phyloP scores from a whole-genome alignment of 2,113 vertebrate genomes.

The Plecotus auritus region DNA sequence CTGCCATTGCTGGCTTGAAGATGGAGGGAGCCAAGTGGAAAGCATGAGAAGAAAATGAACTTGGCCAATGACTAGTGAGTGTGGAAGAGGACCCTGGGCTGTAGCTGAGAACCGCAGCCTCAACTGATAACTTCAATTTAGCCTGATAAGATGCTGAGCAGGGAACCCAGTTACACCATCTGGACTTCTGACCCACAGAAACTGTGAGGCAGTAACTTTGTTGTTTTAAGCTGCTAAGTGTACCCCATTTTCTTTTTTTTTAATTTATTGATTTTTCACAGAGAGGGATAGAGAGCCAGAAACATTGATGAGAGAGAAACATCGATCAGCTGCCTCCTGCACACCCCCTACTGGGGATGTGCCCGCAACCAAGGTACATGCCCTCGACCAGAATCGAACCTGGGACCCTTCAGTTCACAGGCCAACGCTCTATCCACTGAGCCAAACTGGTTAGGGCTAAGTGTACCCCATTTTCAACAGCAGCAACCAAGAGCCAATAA shows the following conservation, averaged over 20 bases:
- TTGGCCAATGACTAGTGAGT: background rate
- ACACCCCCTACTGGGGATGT: no score
- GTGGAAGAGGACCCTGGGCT: background rate
- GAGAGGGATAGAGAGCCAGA: no score
- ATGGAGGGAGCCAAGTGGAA: background rate
- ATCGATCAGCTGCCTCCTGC: no score
- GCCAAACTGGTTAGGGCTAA: no score
- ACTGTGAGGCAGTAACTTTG: background rate
- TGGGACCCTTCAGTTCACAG: no score
- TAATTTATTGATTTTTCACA: no score
- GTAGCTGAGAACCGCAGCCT: background rate
- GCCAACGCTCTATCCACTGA: no score
- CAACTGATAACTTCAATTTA: background rate
- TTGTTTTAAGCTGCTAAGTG: background rate
- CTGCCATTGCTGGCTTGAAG: background rate
- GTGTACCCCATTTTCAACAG: background rate
- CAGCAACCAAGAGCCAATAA: background rate
- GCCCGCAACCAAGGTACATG: no score
- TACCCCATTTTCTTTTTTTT: background rate
- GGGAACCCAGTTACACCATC: background rate
- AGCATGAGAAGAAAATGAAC: background rate
- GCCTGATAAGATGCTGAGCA: background rate
- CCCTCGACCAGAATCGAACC: no score
- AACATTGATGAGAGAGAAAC: no score
- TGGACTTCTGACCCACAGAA: background rate